These are phyloP conservation scores for Oryzias woworae DNA, from an alignment of 2,113 vertebrate species.

Conservation along the genomic window DNA sequence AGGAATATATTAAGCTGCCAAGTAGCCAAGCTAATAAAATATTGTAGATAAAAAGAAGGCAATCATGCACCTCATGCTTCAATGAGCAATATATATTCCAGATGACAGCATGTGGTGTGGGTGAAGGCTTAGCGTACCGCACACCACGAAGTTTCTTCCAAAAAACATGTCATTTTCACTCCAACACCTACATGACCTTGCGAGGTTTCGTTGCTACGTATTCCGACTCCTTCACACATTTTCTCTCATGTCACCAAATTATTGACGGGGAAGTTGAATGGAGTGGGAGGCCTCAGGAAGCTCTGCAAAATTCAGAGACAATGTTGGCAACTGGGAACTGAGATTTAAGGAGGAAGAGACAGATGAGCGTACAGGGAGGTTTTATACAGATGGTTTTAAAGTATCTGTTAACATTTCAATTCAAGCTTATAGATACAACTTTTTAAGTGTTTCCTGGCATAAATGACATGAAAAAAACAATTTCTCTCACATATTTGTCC, in stretches of 20 bases:
- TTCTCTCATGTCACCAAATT: conserved; percentile 45
- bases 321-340: conserved; percentile 28
- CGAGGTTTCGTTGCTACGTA: conserved; percentile 25
- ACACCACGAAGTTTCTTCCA: conserved; percentile 6
- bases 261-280: conserved; percentile 29
- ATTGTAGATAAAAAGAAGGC: conserved; percentile 45
- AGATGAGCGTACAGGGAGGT: conserved; percentile 4
- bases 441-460: too few relatives aligned
- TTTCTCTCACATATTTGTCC: too few relatives aligned
- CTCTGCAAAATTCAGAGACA: conserved; percentile 31
- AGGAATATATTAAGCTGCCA: conserved; percentile 55
- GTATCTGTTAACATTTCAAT: conserved; percentile 2
- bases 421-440: neutral
- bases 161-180: conserved; percentile 7
- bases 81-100: conserved; percentile 35
- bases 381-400: conserved; percentile 30
- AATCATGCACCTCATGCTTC: conserved; percentile 48
- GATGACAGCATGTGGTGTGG: conserved; percentile 20
- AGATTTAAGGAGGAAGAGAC: conserved; percentile 12
- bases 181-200: conserved; percentile 41
- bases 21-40: conserved; percentile 56
- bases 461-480: too few relatives aligned
- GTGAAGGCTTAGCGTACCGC: conserved; percentile 7
- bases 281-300: conserved; percentile 20
- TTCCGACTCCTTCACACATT: conserved; percentile 25